Evolutionary conservation across 2,113 vertebrate genomes (phyloP).

Genomic region (Dasyornis broadbenti): DNA sequence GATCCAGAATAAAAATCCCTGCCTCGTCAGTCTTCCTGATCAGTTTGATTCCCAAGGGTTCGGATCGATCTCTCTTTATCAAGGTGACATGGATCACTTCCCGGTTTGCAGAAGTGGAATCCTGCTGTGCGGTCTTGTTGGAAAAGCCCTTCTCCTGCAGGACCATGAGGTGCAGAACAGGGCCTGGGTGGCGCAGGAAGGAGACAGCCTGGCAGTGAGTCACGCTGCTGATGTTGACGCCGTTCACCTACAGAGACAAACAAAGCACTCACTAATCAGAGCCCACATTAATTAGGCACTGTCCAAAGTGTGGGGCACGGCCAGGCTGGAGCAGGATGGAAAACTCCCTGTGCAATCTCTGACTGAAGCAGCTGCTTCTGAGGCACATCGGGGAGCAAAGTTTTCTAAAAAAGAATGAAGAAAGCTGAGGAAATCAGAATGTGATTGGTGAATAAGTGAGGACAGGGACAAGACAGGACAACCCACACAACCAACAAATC

Average conservation of each 20-base stretch:
- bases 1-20: constrained; percentile 88
- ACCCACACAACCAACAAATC: neutral
- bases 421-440: neutral
- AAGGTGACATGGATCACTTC: constrained; percentile 84
- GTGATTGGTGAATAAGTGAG: neutral
- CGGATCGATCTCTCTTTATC: constrained; percentile 80
- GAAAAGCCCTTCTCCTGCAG: constrained; percentile 93
- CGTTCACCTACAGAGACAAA: constrained; percentile 80
- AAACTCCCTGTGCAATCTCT: neutral
- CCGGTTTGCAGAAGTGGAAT: neutral
- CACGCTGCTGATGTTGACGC: constrained; percentile 83
- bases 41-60: constrained; percentile 89
- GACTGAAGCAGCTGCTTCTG: neutral
- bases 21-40: constrained; percentile 86
- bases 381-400: neutral
- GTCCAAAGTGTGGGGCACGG: neutral
- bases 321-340: neutral
- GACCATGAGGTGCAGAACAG: constrained; percentile 78
- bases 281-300: neutral
- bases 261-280: constrained; percentile 38
- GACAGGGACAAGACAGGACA: neutral
- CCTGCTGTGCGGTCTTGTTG: constrained; percentile 51
- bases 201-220: constrained; percentile 81
- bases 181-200: constrained; percentile 76
- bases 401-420: neutral